Base-by-base conservation (phyloP, 2,113 vertebrate species). In the Holacanthus passer region DNA sequence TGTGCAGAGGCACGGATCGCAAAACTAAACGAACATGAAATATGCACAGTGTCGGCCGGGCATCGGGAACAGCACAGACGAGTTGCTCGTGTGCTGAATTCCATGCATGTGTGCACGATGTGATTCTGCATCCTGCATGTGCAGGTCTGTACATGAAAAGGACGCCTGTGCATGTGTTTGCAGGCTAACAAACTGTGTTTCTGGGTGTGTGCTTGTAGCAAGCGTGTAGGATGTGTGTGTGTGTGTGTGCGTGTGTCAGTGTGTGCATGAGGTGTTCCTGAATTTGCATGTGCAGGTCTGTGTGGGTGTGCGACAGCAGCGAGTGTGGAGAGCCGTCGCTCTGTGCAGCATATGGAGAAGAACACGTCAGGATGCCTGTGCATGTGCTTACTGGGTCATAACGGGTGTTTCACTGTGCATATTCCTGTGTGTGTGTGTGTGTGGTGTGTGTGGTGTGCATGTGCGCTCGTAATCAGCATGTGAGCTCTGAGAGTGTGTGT, bases 11-110 rank as follows among this genome's bases (percentile, higher is more conserved):
- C 91, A 91, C 89, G 92, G 87, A 87, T 84, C 89, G 81, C 84
- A 72, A 93, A 89, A 88, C 92, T 92, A 93, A 94, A 91, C 91
- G 89, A 93, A 93, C 93, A 92, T 93, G 91, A 93, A 92, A 93
- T 91, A 92, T 93, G 93, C 92, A 91, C 88, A 43, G 84, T 80
- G 89, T 86, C 73, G 84, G 83, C 82, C 48, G 79, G 82, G 83
- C 81, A 82, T 55, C 37, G 48, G 52, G 82, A 87, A 71, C 80
- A 1, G 63, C 82, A 56, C 62, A 48, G 83, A 71, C 48, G 8
- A 14, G 62, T 41, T 24, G 82, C 9, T 62, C 45, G 41, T 53
- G 70, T 74, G 69, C 80, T 77, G 68, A 85, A 84, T 78, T 29
- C 67, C 66, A 73, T 67, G 87, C 77, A 58, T 74, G 83, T 77